phyloP scores from a whole-genome alignment of 2,113 vertebrate genomes.

The Crocuta crocuta region DNA sequence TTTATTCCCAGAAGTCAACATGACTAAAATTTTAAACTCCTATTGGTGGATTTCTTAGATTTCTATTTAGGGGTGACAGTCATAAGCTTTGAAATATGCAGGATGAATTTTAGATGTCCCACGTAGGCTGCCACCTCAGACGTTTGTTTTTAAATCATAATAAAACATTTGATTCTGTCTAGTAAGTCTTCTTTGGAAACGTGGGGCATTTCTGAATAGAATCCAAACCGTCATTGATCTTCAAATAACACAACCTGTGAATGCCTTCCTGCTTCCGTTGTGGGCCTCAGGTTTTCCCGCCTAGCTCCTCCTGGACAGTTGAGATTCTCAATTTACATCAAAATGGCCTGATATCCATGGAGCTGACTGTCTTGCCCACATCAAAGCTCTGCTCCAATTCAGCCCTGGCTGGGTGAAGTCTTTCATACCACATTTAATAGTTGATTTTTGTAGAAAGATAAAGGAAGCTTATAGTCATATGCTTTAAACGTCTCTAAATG shows the following conservation, averaged over 20 bases:
- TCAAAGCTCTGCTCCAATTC: background rate
- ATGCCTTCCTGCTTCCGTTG: background rate
- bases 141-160: background rate
- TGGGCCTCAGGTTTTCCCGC: background rate
- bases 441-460: background rate
- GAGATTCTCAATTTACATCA: background rate
- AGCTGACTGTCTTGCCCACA: background rate
- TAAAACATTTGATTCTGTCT: background rate
- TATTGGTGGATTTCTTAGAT: background rate
- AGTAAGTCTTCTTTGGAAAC: background rate
- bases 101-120: background rate
- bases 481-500: background rate
- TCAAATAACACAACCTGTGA: background rate
- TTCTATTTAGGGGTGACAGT: background rate
- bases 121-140: background rate
- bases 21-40: too few species aligned
- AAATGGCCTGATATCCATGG: background rate
- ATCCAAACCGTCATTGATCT: background rate
- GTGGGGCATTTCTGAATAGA: background rate
- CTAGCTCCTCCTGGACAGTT: background rate
- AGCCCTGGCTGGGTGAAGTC: background rate
- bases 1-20: background rate
- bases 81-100: background rate
- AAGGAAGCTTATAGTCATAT: background rate
- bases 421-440: background rate